phyloP scores from a whole-genome alignment of 2,888 invertebrate species.

The Scaptomyza caliginosa region DNA sequence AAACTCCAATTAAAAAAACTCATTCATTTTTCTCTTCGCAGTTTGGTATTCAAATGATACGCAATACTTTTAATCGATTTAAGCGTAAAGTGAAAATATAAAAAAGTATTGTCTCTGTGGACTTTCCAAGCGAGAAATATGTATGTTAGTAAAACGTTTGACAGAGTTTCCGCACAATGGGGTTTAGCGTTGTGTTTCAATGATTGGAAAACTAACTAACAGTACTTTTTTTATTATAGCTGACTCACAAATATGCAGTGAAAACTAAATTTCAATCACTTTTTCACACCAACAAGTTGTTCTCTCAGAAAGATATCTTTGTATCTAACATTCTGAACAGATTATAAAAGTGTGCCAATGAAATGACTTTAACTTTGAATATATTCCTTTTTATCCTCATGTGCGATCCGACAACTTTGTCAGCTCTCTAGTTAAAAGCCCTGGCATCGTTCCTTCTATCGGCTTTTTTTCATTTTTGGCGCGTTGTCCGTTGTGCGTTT shows the following conservation, averaged over 20 bases:
- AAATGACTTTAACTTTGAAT: background rate
- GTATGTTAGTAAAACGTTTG: slow-evolving; percentile 35
- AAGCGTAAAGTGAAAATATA: slow-evolving; percentile 22
- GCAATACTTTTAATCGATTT: slow-evolving; percentile 59
- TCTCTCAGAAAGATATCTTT: too few relatives aligned
- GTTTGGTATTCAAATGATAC: slow-evolving; percentile 46
- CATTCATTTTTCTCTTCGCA: slow-evolving; percentile 26
- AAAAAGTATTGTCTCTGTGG: slow-evolving; percentile 4
- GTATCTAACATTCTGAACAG: background rate
- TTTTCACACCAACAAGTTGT: too few relatives aligned
- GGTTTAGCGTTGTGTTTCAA: too few relatives aligned
- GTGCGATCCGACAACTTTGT: slow-evolving; percentile 48
- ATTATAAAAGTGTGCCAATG: slow-evolving; percentile 1
- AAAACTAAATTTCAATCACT: background rate
- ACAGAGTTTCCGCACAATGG: slow-evolving; percentile 14
- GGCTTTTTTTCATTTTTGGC: slow-evolving; percentile 13
- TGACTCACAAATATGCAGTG: background rate
- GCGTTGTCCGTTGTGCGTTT: slow-evolving; percentile 43
- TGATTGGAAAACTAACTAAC: too few relatives aligned
- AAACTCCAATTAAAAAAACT: slow-evolving; percentile 17
- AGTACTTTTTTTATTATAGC: too few relatives aligned
- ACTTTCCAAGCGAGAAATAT: slow-evolving; percentile 7
- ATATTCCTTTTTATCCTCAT: slow-evolving; percentile 17
- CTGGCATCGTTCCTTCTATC: slow-evolving; percentile 12
- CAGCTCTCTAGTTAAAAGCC: slow-evolving; percentile 26